These are phyloP conservation scores for Apostichopus japonicus DNA, from an alignment of 35 echinoderm and acorn worm species.

Conservation along the genomic window DNA sequence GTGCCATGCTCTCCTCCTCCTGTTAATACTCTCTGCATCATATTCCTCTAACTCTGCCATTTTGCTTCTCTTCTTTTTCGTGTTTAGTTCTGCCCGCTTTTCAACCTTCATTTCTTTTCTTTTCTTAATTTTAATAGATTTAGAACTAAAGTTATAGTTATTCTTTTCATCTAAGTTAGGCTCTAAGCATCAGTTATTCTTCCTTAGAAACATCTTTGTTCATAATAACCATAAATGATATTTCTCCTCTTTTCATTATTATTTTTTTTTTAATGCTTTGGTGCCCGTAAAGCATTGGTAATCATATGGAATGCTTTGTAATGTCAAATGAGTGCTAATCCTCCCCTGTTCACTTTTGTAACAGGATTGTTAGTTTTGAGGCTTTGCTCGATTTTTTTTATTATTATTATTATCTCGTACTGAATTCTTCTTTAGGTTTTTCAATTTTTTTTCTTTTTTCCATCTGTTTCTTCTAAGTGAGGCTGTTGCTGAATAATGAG, in stretches of 20 bases:
- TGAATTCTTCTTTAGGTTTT: not conserved
- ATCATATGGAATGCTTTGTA: not conserved
- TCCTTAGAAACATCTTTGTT: too few species aligned
- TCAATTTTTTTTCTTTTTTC: not conserved
- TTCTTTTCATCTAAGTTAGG: too few species aligned
- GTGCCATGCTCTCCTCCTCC: constrained; percentile 8
- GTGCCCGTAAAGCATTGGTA: not conserved
- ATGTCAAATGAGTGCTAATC: not conserved
- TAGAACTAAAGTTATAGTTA: too few species aligned
- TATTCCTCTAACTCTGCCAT: not conserved
- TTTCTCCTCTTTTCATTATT: not conserved
- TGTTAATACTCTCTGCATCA: not conserved
- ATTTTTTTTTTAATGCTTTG: not conserved
- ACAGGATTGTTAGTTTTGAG: not conserved
- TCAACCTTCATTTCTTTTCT: not conserved
- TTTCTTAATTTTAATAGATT: not conserved
- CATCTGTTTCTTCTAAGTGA: not conserved
- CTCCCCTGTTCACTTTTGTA: not conserved
- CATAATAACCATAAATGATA: too few species aligned
- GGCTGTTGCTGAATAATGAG: constrained; percentile 12
- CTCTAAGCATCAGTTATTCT: too few species aligned
- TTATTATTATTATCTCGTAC: not conserved
- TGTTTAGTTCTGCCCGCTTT: not conserved
- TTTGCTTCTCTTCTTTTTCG: not conserved
- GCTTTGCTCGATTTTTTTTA: not conserved